These are phyloP conservation scores for Microcebus murinus DNA, from an alignment of 2,113 vertebrate genomes.

Conservation along the genomic window DNA sequence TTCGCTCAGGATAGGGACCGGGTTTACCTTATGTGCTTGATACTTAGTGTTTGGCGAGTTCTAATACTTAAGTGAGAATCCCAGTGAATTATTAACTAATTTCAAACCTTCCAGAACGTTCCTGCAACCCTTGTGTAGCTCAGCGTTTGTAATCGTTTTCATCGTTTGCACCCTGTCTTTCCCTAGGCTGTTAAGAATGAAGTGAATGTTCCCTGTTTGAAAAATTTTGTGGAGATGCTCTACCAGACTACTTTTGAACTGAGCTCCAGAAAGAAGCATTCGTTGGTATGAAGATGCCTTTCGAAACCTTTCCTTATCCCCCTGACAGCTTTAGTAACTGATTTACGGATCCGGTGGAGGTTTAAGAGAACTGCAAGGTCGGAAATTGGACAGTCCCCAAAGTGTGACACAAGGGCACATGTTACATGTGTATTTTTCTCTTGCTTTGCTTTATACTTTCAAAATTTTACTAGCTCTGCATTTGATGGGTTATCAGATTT, in stretches of 20 bases:
- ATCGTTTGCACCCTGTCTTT: slow-evolving; percentile 68
- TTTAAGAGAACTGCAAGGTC: slow-evolving; percentile 23
- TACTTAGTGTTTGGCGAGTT: not conserved
- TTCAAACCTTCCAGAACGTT: not conserved
- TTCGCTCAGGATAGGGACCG: not conserved
- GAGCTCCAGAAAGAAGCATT: slow-evolving; percentile 99
- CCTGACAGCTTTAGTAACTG: slow-evolving; percentile 16
- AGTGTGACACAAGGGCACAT: slow-evolving; percentile 5
- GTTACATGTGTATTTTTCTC: slow-evolving; percentile 18
- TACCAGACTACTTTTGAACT: slow-evolving; percentile 99
- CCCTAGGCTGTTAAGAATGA: slow-evolving; percentile 99
- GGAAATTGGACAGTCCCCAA: not conserved
- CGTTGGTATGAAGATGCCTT: slow-evolving; percentile 91
- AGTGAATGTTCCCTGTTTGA: slow-evolving; percentile 99
- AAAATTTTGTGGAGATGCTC: slow-evolving; percentile 99
- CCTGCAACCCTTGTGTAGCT: not conserved
- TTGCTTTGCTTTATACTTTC: slow-evolving; percentile 30
- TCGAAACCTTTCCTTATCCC: slow-evolving; percentile 66
- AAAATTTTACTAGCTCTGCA: not conserved
- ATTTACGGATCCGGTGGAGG: slow-evolving; percentile 36
- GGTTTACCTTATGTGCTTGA: not conserved
- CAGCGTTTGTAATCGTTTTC: slow-evolving; percentile 17
- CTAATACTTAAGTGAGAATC: not conserved
- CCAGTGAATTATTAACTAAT: slow-evolving; percentile 41
- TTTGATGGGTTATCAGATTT: slow-evolving; percentile 18